Percentiles rank a stretch among this genome's conserved stretches.
phyloP scores from a whole-genome alignment of 2,888 invertebrate genomes.

The Heliothis peltigera region DNA sequence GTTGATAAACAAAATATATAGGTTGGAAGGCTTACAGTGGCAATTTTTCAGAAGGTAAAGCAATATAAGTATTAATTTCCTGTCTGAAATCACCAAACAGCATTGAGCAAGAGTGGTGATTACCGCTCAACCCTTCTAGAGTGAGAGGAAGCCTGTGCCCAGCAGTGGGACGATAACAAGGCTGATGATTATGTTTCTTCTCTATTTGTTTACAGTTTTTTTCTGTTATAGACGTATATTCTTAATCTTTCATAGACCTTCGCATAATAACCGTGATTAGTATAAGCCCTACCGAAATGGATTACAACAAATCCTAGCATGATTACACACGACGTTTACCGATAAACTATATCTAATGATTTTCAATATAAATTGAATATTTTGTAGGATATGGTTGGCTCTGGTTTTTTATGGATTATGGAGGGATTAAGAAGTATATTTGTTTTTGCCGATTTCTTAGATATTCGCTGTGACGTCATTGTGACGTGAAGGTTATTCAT shows the following conservation, averaged over 20 bases:
- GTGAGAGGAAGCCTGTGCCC: no score
- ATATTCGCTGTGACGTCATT: not conserved
- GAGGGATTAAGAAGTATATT: not conserved
- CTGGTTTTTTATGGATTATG: not conserved
- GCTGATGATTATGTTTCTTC: not conserved
- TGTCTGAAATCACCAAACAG: no score
- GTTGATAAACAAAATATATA: constrained; percentile 55
- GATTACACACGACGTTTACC: constrained; percentile 79
- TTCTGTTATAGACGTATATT: constrained; percentile 12
- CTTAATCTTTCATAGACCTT: constrained; percentile 74
- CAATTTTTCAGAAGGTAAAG: constrained; percentile 6
- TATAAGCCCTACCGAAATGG: constrained; percentile 73
- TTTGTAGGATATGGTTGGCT: not conserved
- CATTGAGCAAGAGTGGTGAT: no score
- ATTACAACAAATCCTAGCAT: constrained; percentile 79
- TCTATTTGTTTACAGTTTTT: not conserved
- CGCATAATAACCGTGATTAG: constrained; percentile 82
- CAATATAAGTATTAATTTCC: no score
- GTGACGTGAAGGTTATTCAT: not conserved
- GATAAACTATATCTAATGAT: constrained; percentile 68
- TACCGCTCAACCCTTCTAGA: no score
- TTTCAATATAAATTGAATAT: constrained; percentile 31
- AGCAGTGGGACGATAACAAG: no score
- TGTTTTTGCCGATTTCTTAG: not conserved
- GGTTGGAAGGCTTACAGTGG: constrained; percentile 22